phyloP scores from a whole-genome alignment of 2,113 vertebrate genomes.

The Hylia prasina region DNA sequence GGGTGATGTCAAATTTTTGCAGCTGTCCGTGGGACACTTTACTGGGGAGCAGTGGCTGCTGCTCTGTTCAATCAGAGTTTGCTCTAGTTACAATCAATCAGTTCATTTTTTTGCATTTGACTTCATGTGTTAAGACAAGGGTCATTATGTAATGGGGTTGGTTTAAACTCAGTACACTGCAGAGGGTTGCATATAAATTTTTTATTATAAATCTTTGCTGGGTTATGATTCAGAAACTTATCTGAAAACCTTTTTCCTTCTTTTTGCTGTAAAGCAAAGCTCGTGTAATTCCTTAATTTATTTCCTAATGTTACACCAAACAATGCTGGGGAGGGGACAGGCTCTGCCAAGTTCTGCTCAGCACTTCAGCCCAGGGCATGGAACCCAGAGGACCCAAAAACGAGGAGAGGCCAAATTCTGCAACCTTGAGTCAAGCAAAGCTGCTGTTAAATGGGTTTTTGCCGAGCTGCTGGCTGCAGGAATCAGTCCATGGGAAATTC shows the following conservation, averaged over 20 bases:
- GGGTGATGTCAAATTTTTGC: not conserved
- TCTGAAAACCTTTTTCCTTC: not conserved
- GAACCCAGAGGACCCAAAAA: not conserved
- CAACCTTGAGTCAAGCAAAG: not conserved
- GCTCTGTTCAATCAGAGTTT: not conserved
- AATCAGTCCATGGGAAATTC: not conserved
- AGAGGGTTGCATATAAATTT: constrained; percentile 7
- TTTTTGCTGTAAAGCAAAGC: constrained; percentile 24
- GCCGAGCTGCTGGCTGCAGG: not conserved
- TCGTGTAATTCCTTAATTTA: not conserved
- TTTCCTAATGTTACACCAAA: constrained; percentile 20
- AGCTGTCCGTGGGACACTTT: not conserved
- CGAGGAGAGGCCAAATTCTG: not conserved
- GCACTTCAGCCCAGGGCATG: not conserved
- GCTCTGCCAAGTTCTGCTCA: not conserved
- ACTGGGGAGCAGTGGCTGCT: not conserved
- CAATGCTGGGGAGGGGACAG: not conserved
- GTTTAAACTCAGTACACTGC: not conserved
- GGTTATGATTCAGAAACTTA: constrained; percentile 16
- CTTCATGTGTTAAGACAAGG: not conserved
- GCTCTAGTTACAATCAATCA: not conserved
- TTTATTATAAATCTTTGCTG: constrained; percentile 25
- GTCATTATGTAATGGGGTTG: not conserved
- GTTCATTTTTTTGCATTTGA: not conserved
- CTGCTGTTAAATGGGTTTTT: not conserved